Percentiles rank a stretch among this genome's conserved stretches.
Evolutionary conservation across 2,888 invertebrate genomes (phyloP).

Genomic region (Pristionchus exspectatus): DNA sequence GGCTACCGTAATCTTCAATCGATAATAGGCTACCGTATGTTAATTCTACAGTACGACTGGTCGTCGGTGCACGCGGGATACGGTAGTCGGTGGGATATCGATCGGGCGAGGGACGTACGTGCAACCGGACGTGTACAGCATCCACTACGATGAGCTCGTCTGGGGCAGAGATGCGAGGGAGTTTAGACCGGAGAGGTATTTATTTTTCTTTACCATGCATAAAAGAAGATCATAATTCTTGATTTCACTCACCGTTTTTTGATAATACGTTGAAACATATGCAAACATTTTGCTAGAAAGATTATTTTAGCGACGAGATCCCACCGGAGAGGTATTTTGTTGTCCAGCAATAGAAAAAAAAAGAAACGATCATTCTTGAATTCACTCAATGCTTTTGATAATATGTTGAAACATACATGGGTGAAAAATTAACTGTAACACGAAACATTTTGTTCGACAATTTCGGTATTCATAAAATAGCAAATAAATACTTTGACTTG

Average conservation of each 20-base stretch:
- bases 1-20: no score
- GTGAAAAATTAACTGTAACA: neutral
- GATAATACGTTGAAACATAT: no score
- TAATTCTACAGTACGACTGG: conserved; percentile 23
- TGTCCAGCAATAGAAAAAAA: no score
- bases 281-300: no score
- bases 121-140: conserved; percentile 52
- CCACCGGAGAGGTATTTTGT: no score
- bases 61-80: conserved; percentile 45
- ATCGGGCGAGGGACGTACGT: conserved; percentile 54
- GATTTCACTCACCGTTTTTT: no score
- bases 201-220: no score
- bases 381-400: neutral
- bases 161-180: conserved; percentile 58
- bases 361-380: neutral
- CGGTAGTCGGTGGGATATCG: conserved; percentile 40
- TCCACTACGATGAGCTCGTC: conserved; percentile 52
- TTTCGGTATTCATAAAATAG: neutral
- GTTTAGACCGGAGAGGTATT: conserved; percentile 59
- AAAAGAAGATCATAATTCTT: neutral
- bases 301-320: no score
- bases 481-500: neutral
- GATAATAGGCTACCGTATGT: neutral
- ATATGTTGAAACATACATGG: neutral
- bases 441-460: no score